Percentiles rank a stretch among this genome's conserved stretches.
Conservation (phyloP, 1,140 invertebrate species). For the Euschistus heros region DNA sequence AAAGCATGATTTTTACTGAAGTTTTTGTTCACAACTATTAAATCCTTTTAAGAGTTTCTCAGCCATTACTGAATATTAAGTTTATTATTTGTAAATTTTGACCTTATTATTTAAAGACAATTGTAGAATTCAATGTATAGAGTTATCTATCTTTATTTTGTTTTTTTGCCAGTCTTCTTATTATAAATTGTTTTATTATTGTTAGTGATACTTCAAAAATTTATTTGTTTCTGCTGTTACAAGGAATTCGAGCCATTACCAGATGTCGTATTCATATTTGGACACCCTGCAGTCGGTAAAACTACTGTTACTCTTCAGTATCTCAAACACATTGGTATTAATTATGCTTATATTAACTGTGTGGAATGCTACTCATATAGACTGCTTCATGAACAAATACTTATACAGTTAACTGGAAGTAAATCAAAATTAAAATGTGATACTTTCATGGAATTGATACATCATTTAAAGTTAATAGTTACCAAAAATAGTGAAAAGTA, state of each 20-base stretch:
- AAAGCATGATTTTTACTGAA: too few relatives aligned
- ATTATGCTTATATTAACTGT: slow-evolving; percentile 61
- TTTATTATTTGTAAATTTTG: too few relatives aligned
- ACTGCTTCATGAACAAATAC: slow-evolving; percentile 64
- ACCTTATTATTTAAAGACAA: too few relatives aligned
- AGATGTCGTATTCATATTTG: slow-evolving; percentile 55
- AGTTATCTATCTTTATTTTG: too few relatives aligned
- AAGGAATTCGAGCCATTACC: slow-evolving; percentile 24
- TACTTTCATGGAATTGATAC: slow-evolving; percentile 60
- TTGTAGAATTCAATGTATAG: too few relatives aligned
- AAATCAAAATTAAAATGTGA: slow-evolving; percentile 43
- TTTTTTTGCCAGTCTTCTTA: too few relatives aligned
- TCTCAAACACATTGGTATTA: slow-evolving; percentile 46
- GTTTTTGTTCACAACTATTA: too few relatives aligned
- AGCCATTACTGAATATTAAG: too few relatives aligned
- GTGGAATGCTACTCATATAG: slow-evolving; percentile 66
- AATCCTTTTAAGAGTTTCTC: too few relatives aligned
- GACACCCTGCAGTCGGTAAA: slow-evolving; percentile 71
- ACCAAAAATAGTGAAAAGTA: slow-evolving; percentile 7
- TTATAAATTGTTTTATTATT: too few relatives aligned
- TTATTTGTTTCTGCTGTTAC: slow-evolving; percentile 2
- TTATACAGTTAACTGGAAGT: slow-evolving; percentile 44
- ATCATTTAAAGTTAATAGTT: slow-evolving; percentile 40
- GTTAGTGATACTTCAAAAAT: too few relatives aligned
- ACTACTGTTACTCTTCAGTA: slow-evolving; percentile 50